These are phyloP conservation scores for Synchiropus splendidus DNA, from an alignment of 2,113 vertebrate genomes.

Conservation along the genomic window DNA sequence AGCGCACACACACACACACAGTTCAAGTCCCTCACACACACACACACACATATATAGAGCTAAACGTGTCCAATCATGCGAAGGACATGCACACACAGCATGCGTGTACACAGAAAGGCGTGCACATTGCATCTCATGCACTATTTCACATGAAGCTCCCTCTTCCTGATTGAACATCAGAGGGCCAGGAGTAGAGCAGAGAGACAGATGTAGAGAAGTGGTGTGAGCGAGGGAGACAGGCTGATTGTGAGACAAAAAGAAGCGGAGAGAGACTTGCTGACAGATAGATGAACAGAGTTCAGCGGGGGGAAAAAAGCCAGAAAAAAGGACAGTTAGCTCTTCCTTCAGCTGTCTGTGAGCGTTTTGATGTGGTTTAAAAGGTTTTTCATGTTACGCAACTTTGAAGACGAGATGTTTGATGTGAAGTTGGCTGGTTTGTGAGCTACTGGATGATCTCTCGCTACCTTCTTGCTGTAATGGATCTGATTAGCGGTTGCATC, in stretches of 20 bases:
- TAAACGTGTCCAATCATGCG: slow-evolving; percentile 31
- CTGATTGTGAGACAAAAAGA: slow-evolving; percentile 16
- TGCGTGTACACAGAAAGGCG: slow-evolving; percentile 9
- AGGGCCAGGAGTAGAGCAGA: slow-evolving; percentile 2
- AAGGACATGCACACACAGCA: slow-evolving; percentile 10
- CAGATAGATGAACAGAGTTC: slow-evolving; percentile 39
- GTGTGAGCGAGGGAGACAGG: slow-evolving; percentile 11
- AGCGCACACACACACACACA: slow-evolving; percentile 17
- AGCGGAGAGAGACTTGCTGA: slow-evolving; percentile 8
- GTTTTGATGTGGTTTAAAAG: slow-evolving; percentile 56
- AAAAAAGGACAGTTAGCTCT: slow-evolving; percentile 45
- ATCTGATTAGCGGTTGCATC: slow-evolving; percentile 53
- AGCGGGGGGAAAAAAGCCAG: slow-evolving; percentile 29
- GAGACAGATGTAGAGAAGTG: slow-evolving; percentile 10
- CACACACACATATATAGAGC: slow-evolving; percentile 9
- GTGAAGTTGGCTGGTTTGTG: slow-evolving; percentile 55
- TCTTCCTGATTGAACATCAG: slow-evolving; percentile 18
- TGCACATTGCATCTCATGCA: slow-evolving; percentile 34
- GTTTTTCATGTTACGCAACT: slow-evolving; percentile 61
- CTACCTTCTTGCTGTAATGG: slow-evolving; percentile 37
- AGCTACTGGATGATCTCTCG: slow-evolving; percentile 53
- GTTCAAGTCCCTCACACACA: slow-evolving; percentile 13
- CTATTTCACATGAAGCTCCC: slow-evolving; percentile 46
- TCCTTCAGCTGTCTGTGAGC: slow-evolving; percentile 44
- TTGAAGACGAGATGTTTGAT: slow-evolving; percentile 64